A percentile compares a stretch with the other conserved stretches of the same genome.
These are phyloP conservation scores for Rhagoletis zephyria DNA, from an alignment of 1,140 invertebrate genomes.

Conservation along the genomic window DNA sequence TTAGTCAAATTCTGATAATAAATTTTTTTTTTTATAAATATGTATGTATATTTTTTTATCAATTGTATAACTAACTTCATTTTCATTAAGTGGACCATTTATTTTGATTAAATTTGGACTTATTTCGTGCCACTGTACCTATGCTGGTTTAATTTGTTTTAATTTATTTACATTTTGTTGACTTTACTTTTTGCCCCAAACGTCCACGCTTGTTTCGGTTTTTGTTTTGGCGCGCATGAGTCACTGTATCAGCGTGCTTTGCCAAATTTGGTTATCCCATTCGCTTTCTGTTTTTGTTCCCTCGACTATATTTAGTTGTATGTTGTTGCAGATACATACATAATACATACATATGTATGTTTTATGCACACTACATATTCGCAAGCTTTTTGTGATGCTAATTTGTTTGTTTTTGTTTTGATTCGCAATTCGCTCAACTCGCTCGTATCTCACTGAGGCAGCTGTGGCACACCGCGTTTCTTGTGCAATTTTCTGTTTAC, in stretches of 20 bases:
- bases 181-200: too few species aligned
- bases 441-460: background rate
- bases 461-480: background rate
- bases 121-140: too few species aligned
- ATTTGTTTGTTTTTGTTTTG: conserved; percentile 35
- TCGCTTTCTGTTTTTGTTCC: conserved; percentile 3
- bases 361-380: background rate
- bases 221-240: background rate
- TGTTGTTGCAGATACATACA: background rate
- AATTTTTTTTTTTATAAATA: too few species aligned
- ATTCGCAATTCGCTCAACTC: background rate
- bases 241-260: conserved; percentile 13
- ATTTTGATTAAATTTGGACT: background rate
- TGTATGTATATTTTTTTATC: too few species aligned
- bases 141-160: background rate
- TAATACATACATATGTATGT: background rate
- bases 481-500: background rate
- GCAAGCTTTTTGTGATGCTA: background rate
- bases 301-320: too few species aligned
- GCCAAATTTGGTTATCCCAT: background rate
- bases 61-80: too few species aligned
- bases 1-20: too few species aligned
- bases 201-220: background rate
- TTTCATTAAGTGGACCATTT: background rate
- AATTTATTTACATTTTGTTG: too few species aligned